Conservation (phyloP, 2,113 vertebrate genomes). For the Clarias magur region DNA sequence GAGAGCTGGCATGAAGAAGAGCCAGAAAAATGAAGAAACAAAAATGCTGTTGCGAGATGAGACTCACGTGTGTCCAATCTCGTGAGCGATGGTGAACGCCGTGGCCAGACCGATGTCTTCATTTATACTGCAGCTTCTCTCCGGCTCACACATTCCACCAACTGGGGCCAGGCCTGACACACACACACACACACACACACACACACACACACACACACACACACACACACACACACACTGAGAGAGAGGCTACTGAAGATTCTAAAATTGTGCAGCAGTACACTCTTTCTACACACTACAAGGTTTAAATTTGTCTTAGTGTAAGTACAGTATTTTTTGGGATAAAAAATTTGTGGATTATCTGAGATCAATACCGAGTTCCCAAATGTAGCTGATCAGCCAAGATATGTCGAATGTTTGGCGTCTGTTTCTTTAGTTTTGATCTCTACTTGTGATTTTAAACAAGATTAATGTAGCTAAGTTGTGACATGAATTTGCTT, state of each 20-base stretch:
- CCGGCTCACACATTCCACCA: slow-evolving; percentile 95
- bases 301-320: neutral
- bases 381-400: neutral
- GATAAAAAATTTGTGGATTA: slow-evolving; percentile 1
- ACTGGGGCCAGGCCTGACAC: slow-evolving; percentile 89
- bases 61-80: slow-evolving; percentile 98
- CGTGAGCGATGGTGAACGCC: slow-evolving; percentile 96
- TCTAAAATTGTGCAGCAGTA: neutral
- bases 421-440: slow-evolving; percentile 12
- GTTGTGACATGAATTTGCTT: neutral
- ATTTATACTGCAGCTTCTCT: slow-evolving; percentile 97
- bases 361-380: neutral
- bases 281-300: neutral
- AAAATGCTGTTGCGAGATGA: neutral
- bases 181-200: slow-evolving; percentile 45
- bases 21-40: neutral
- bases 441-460: neutral
- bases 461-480: neutral
- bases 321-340: neutral
- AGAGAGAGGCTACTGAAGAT: slow-evolving; percentile 19
- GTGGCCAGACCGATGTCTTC: slow-evolving; percentile 98
- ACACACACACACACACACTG: slow-evolving; percentile 37
- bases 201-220: slow-evolving; percentile 32
- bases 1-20: neutral
- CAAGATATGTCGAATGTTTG: neutral